Conservation (phyloP, 1,140 invertebrate genomes). For the Trichoplusia ni region DNA sequence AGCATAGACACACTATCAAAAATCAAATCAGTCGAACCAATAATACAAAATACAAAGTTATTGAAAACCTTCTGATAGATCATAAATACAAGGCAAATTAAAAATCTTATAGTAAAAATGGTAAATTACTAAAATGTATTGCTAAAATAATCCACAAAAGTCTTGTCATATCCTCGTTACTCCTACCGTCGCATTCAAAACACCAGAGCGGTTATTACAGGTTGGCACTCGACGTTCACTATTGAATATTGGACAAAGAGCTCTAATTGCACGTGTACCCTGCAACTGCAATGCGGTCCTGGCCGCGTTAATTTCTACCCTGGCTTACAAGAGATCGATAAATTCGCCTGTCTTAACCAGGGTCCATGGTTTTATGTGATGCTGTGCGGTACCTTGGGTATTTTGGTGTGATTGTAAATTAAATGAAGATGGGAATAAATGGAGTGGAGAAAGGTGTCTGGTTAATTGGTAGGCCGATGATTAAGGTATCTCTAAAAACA, state of each 20-base stretch:
- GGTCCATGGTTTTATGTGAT: neutral
- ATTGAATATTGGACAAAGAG: conserved; percentile 61
- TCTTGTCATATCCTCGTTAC: conserved; percentile 29
- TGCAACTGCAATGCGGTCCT: conserved; percentile 34
- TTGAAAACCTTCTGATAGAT: too few relatives aligned
- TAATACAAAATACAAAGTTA: too few relatives aligned
- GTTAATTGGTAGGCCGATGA: too few relatives aligned
- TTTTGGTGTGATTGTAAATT: too few relatives aligned
- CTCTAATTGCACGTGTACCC: conserved; percentile 53
- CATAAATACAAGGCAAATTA: too few relatives aligned
- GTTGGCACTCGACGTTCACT: conserved; percentile 36
- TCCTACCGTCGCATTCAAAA: conserved; percentile 34
- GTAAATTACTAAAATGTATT: too few relatives aligned
- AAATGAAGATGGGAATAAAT: too few relatives aligned
- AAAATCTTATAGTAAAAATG: too few relatives aligned
- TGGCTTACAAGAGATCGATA: conserved; percentile 14
- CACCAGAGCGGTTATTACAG: conserved; percentile 41
- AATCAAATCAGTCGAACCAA: too few relatives aligned
- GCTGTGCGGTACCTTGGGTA: neutral
- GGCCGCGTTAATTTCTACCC: conserved; percentile 3
- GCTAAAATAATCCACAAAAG: neutral
- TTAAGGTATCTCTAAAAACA: too few relatives aligned
- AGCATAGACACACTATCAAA: too few relatives aligned
- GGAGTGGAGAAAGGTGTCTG: too few relatives aligned
- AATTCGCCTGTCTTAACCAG: neutral